Evolutionary conservation across 2,888 invertebrate species (phyloP), one percentile per base, ranked within the genome.

Genomic region (Gandaritis pyraliata): DNA sequence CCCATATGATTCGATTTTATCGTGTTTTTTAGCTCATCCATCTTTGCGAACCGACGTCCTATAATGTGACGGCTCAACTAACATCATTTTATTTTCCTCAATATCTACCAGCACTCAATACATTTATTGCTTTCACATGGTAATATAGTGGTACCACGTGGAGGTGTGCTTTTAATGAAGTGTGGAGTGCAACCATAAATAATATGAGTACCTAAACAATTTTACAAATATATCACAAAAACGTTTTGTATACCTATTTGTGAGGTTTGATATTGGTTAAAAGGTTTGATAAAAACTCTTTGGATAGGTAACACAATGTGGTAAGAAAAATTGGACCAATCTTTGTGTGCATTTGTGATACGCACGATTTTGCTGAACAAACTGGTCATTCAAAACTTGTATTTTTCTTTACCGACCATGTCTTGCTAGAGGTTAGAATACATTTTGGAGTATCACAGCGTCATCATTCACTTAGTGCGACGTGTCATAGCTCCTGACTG

Each of bases 391-490:
- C 13, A 16, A 53, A 10, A 15, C 4, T 1, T 36, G 10, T 39
- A 47, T 52, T 41, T 36, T 30, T 3, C 10, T 13, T 16, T 13
- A 50, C 13, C 6, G 2, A 49, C 39, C 33, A 49, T 46, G 7
- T 45, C 38, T 55, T 39, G 45, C 18, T 38, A 23, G 50, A 46
- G 41, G 54, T 54, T 49, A 50, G 39, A 48, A 47, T 41, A 52
- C 38, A 59, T 61, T 36, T 60, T 38, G 18, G 54, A 61, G 53
- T 70, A 64, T 61, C 30, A 61, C 68, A 69, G 63, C 60, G 71
- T 82, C 83, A 91, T 90, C 90, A 85, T 79, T 91, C 91, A 91
- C 90, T 91, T 91, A 91, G 86, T 64, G 72, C 73, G 84, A 80
- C 82, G 77, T 78, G 82, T 87, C 85, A 87, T 85, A 84, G 72